These are phyloP conservation scores for Dioctria linearis DNA, from an alignment of 2,888 invertebrate genomes.

Conservation along the genomic window DNA sequence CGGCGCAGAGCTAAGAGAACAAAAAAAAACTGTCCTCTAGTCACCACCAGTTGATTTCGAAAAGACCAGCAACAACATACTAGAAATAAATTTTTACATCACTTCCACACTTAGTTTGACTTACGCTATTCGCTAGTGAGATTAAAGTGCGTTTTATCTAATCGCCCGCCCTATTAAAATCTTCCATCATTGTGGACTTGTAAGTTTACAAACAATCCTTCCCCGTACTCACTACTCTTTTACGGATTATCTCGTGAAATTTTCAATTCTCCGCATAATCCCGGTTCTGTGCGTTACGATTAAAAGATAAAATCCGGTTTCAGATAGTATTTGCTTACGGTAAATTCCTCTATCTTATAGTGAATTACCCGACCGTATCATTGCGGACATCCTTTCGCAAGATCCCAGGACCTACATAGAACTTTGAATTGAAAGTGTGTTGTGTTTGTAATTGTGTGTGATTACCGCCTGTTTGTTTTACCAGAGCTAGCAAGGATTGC, in stretches of 20 bases:
- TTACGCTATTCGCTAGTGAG: no score
- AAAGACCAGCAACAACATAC: background rate
- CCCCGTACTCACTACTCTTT: no score
- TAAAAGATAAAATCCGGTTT: background rate
- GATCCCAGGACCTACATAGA: constrained; percentile 8
- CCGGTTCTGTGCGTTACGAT: background rate
- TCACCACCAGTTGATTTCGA: constrained; percentile 28
- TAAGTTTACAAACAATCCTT: no score
- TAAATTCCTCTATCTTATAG: constrained; percentile 20
- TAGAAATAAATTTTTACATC: background rate
- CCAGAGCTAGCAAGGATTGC: background rate
- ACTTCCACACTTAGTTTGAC: background rate
- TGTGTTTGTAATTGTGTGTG: constrained; percentile 43
- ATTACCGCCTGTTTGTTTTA: constrained; percentile 11
- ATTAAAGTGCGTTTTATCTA: no score
- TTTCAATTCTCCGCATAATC: background rate
- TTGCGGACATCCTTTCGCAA: constrained; percentile 41
- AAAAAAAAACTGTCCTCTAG: constrained; percentile 18
- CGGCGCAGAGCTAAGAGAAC: background rate
- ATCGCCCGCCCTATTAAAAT: no score
- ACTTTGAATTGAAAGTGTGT: constrained; percentile 1
- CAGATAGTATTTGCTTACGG: constrained; percentile 14
- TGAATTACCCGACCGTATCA: constrained; percentile 23
- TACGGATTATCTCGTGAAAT: no score
- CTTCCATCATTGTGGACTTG: no score